A percentile compares a stretch with the other conserved stretches of the same genome.
Evolutionary conservation across 1,140 invertebrate genomes (phyloP).

Genomic region (Drosophila auraria): DNA sequence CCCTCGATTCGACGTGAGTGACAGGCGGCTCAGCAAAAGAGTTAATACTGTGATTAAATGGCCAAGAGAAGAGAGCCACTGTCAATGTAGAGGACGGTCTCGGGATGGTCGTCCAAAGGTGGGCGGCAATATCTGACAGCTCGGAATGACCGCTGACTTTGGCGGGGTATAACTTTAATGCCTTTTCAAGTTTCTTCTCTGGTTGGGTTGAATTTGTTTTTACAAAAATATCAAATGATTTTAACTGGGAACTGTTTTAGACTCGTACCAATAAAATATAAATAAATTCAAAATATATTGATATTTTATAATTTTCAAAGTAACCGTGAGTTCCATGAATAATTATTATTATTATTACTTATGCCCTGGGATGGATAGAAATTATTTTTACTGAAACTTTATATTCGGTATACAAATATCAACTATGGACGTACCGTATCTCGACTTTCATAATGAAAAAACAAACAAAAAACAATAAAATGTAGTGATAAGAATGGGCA

Average conservation of each 20-base stretch:
- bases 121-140: conserved; percentile 72
- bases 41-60: conserved; percentile 85
- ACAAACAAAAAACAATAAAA: conserved; percentile 1
- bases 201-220: background rate
- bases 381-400: background rate
- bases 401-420: background rate
- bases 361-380: background rate
- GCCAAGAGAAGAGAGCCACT: conserved; percentile 72
- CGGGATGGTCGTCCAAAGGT: conserved; percentile 50
- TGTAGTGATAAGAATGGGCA: conserved; percentile 28
- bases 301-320: no score
- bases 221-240: background rate
- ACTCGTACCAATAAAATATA: background rate
- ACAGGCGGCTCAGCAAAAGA: conserved; percentile 84
- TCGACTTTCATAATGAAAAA: background rate
- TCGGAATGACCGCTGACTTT: conserved; percentile 36
- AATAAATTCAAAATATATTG: background rate
- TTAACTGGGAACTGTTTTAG: no score
- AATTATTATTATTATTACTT: no score
- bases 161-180: conserved; percentile 4
- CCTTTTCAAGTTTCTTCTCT: background rate
- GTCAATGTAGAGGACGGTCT: conserved; percentile 49
- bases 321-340: no score
- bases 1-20: conserved; percentile 69
- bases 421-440: background rate